Evolutionary conservation across 2,888 invertebrate species (phyloP).

Genomic region (Epinotia brunnichana): DNA sequence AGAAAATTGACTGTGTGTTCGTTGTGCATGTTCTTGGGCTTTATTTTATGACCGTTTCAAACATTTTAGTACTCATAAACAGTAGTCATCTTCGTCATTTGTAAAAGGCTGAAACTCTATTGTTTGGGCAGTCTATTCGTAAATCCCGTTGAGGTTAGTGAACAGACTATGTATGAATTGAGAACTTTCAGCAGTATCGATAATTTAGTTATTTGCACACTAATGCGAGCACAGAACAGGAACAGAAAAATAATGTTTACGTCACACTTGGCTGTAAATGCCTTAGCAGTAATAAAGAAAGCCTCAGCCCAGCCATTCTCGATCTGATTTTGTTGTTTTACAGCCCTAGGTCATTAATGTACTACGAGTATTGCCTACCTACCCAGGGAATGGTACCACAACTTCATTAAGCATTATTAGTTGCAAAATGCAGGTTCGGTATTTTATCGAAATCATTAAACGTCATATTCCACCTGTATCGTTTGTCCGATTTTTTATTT

Average conservation of each 20-base stretch:
- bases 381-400: too few species aligned
- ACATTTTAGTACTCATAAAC: not conserved
- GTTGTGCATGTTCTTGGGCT: not conserved
- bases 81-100: not conserved
- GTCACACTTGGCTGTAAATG: not conserved
- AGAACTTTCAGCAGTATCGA: not conserved
- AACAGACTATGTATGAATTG: not conserved
- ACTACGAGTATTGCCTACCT: too few species aligned
- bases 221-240: too few species aligned
- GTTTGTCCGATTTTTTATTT: too few species aligned
- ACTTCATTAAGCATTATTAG: too few species aligned
- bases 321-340: too few species aligned
- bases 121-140: not conserved
- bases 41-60: constrained; percentile 10
- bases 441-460: too few species aligned
- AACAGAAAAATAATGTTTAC: not conserved
- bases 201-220: not conserved
- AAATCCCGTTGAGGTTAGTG: not conserved
- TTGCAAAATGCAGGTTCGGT: too few species aligned
- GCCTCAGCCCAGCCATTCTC: too few species aligned
- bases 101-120: not conserved
- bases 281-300: too few species aligned
- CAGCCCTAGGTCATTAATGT: too few species aligned
- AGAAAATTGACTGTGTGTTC: not conserved
- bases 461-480: too few species aligned